phyloP scores from a whole-genome alignment of 2,888 invertebrate species.

The Lithodes maja region DNA sequence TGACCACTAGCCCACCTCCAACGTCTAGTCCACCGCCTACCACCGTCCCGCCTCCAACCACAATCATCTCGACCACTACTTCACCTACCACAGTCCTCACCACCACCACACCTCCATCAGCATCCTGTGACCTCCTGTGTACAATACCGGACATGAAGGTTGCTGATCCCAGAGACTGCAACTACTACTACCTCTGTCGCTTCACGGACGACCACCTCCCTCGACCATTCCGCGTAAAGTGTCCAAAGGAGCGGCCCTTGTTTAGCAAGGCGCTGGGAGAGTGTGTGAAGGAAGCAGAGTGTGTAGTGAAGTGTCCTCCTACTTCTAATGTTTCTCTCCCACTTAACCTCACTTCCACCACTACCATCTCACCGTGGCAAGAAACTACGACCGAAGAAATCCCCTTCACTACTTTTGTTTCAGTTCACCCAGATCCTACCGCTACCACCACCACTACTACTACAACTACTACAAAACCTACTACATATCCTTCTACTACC shows the following conservation, averaged over 20 bases:
- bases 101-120: background rate
- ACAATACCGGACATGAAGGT: slow-evolving; percentile 18
- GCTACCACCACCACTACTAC: too few species aligned
- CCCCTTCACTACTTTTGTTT: background rate
- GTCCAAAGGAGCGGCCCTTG: slow-evolving; percentile 27
- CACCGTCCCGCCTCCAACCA: background rate
- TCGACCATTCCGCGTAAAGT: slow-evolving; percentile 25
- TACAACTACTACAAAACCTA: too few species aligned
- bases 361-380: background rate
- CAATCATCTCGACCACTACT: background rate
- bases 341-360: background rate
- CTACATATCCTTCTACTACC: too few species aligned
- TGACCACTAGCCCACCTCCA: background rate
- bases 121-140: slow-evolving; percentile 17
- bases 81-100: background rate
- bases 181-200: slow-evolving; percentile 31
- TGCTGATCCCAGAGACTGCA: slow-evolving; percentile 33
- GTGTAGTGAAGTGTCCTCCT: slow-evolving; percentile 24
- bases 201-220: slow-evolving; percentile 14
- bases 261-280: slow-evolving; percentile 4
- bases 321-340: background rate
- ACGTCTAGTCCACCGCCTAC: background rate
- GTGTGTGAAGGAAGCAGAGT: slow-evolving; percentile 10
- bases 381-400: background rate
- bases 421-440: background rate